Evolutionary conservation across 2,888 invertebrate species (phyloP).

Genomic region (Ashinkailepas kermadecensis): DNA sequence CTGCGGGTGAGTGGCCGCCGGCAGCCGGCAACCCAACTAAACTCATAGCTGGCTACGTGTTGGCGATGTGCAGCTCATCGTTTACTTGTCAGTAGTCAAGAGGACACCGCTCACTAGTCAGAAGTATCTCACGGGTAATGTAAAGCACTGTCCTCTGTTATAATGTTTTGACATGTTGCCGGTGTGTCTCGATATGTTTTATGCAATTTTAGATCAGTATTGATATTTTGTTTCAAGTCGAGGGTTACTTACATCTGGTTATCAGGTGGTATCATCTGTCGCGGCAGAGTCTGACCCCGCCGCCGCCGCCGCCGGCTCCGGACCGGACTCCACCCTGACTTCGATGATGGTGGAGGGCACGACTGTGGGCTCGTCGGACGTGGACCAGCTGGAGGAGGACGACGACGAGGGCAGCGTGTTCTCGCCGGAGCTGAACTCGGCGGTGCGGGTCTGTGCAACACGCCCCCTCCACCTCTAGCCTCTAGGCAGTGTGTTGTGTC

Average conservation of each 20-base stretch:
- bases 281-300: no score
- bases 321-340: slow-evolving; percentile 34
- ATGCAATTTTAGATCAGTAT: no score
- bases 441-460: slow-evolving; percentile 7
- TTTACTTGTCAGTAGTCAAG: no score
- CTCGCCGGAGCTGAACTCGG: slow-evolving; percentile 14
- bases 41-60: not conserved
- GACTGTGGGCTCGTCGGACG: slow-evolving; percentile 41
- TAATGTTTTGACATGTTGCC: not conserved
- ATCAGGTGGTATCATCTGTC: no score
- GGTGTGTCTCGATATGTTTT: not conserved
- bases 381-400: slow-evolving; percentile 37
- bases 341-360: slow-evolving; percentile 48
- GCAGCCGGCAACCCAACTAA: slow-evolving; percentile 23
- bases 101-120: no score
- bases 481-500: no score
- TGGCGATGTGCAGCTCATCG: not conserved
- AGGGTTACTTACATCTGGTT: no score
- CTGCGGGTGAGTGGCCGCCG: not conserved
- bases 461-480: not conserved
- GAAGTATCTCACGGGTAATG: not conserved
- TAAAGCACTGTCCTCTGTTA: not conserved
- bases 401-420: not conserved
- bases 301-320: not conserved
- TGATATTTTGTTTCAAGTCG: no score